A percentile compares a stretch with the other conserved stretches of the same genome.
Conservation (phyloP, 2,888 invertebrate genomes). For the Cephus pygmeus region DNA sequence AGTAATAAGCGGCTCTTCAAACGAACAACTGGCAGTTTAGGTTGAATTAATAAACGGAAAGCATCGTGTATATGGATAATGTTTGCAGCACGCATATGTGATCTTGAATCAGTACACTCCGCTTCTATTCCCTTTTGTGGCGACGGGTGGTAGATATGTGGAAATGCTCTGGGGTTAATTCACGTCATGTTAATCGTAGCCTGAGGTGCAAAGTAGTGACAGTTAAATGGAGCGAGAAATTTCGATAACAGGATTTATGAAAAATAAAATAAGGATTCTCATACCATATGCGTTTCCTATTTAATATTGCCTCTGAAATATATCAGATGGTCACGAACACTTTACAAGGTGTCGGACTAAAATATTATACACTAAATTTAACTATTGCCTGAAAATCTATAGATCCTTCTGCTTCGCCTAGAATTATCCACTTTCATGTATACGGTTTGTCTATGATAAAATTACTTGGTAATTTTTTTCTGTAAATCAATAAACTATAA, state of each 20-base stretch:
- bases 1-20: neutral
- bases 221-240: constrained; percentile 32
- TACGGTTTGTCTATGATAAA: neutral
- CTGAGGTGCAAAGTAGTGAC: constrained; percentile 36
- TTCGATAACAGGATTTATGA: constrained; percentile 28
- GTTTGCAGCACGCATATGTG: neutral
- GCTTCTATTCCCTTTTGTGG: constrained; percentile 17
- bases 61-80: neutral
- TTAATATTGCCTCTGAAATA: neutral
- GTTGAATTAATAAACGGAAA: neutral
- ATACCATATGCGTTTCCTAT: neutral
- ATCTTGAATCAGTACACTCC: neutral
- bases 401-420: neutral
- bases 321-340: neutral
- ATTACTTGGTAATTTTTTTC: too few relatives aligned
- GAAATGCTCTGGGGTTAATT: constrained; percentile 32
- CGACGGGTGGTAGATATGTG: constrained; percentile 35
- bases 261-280: constrained; percentile 16
- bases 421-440: neutral
- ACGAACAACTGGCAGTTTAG: neutral
- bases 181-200: constrained; percentile 28
- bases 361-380: neutral
- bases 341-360: neutral
- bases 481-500: neutral
- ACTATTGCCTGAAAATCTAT: neutral